Base-by-base conservation (phyloP, 2,113 vertebrate genomes). In the Halichoerus grypus region DNA sequence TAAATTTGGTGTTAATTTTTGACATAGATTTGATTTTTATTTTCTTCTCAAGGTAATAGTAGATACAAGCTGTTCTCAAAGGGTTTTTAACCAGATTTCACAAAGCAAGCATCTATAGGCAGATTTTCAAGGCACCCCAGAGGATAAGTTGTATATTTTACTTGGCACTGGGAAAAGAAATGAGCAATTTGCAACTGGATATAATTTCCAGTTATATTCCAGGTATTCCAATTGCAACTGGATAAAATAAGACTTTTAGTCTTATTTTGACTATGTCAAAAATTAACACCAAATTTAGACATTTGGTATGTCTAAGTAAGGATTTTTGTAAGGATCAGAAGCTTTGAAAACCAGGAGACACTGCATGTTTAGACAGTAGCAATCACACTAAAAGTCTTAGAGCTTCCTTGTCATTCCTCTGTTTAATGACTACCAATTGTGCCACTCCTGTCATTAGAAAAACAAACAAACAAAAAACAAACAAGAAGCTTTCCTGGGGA, bases 171-270 rank as follows among this genome's bases (percentile, higher is more conserved):
- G 96, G 92, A 92, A 97, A 95, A 98, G 96, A 95, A 97, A 95
- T 97, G 61, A 98, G 26, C 85, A 97, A 63, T 97, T 97, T 94
- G 36, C 88, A 98, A 92, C 97, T 95, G 87, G 96, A 84, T 91
- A 19, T 97, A 93, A 83, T 98, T 98, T 98, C 97, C 88, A 97
- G 39, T 42, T 42, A 5, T 42, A 42, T 42, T 42, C 39, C 39
- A 42, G 39, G 39, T 42, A 42, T 42, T 42, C 39, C 39, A 42
- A 42, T 42, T 42, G 39, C 39, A 42, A 42, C 39, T 42, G 39
- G 39, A 42, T 42, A 42, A 42, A 42, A 42, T 42, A 42, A 42
- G 39, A 42, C 39, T 42, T 42, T 42, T 42, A 42, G 39, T 42
- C 39, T 42, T 42, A 42, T 42, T 42, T 42, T 42, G 39, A 42